Base-by-base conservation (phyloP, 2,113 vertebrate species). In the Elaphurus davidianus region DNA sequence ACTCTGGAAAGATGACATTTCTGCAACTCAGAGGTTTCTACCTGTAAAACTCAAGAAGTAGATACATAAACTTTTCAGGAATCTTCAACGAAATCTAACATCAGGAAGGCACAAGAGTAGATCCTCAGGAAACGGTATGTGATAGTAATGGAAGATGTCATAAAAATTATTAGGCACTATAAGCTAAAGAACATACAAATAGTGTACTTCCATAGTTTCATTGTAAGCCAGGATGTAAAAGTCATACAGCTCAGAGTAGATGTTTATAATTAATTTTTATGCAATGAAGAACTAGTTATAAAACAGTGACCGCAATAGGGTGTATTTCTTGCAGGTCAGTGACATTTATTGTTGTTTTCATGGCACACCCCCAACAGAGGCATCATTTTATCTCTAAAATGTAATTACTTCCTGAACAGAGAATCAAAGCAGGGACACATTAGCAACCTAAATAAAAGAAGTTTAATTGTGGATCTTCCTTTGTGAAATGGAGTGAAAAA, bases 401-500 rank as follows among this genome's bases (percentile, higher is more conserved):
- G 67, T 30, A 30, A 91, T 40, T 19, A 5, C 21, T 62, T 92
- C 54, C 92, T 93, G 3, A 1, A n/a, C 87, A 93, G 85, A 82
- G 17, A 95, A 87, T 25, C 92, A 16, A 0, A 76, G 1, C 40
- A 36, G 81, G 59, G 87, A 64, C 76, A 54, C 21, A 23, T 2
- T 5, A 52, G 5, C 5, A 55, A 10, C 19, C 92, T 55, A 90
- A 84, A 64, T 19, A 54, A 36, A 89, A 82, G 96, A 15, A 82
- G 79, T 10, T 84, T 59, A 57, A 14, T 10, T 96, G 36, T 55
- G 52, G 9, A 30, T 59, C 19, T 47, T 11, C 28, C 10, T 84
- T 10, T 40, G 78, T 94, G 21, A 90, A 95, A 92, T 54, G 19
- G n/a, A 25, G 33, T 36, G 12, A 82, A 92, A 88, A 54, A 50